Evolutionary conservation across 2,888 invertebrate species (phyloP).

Genomic region (Bellardia bayeri): DNA sequence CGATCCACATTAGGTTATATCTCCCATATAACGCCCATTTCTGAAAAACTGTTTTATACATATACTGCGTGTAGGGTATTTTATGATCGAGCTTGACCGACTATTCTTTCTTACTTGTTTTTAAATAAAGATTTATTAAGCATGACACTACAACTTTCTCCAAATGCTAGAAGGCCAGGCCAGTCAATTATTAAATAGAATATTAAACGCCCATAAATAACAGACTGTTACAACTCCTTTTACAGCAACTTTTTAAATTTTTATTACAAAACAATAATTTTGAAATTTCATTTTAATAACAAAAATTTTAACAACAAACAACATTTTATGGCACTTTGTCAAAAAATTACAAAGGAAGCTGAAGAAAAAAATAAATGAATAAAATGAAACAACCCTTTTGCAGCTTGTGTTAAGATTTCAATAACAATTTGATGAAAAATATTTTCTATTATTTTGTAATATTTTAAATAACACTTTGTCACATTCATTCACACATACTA

Average conservation of each 20-base stretch:
- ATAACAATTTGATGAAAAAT: conserved; percentile 65
- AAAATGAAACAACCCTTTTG: conserved; percentile 52
- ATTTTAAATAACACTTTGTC: conserved; percentile 43
- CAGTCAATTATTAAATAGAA: conserved; percentile 31
- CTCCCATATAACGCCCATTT: no score
- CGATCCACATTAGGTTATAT: no score
- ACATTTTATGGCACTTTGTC: conserved; percentile 48
- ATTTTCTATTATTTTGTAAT: conserved; percentile 57
- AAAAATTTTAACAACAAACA: conserved; percentile 37
- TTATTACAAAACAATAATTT: conserved; percentile 59
- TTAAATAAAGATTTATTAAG: conserved; percentile 33
- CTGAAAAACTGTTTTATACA: no score
- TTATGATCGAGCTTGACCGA: no score
- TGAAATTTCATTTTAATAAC: conserved; percentile 48
- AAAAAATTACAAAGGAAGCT: neutral
- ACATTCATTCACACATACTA: neutral
- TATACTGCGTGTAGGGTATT: no score
- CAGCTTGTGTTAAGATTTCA: conserved; percentile 44
- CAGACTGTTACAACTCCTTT: conserved; percentile 28
- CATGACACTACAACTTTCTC: conserved; percentile 17
- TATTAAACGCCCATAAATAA: conserved; percentile 28
- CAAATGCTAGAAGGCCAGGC: neutral
- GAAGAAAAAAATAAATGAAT: neutral
- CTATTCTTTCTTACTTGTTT: neutral
- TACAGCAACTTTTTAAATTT: neutral